A percentile compares a stretch with the other conserved stretches of the same genome.
Conservation (phyloP, 1,140 invertebrate species). For the Drosophila paulistorum region DNA sequence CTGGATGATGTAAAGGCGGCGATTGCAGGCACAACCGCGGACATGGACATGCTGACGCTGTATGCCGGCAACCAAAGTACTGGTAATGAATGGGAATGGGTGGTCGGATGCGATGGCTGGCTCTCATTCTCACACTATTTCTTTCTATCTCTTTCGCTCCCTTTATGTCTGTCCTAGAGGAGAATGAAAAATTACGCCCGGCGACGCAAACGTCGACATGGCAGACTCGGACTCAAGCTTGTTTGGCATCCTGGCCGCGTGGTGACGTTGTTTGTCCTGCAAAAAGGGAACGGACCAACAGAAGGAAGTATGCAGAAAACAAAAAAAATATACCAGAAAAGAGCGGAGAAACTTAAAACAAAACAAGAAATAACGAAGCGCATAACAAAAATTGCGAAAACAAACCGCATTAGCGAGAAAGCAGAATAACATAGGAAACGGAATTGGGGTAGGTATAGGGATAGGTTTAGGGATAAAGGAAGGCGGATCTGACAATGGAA, state of each 20-base stretch:
- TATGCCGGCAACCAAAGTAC: slow-evolving; percentile 56
- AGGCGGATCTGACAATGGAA: slow-evolving; percentile 20
- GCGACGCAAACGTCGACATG: slow-evolving; percentile 34
- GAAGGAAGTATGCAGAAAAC: slow-evolving; percentile 30
- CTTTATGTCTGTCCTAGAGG: slow-evolving; percentile 27
- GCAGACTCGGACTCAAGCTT: slow-evolving; percentile 65
- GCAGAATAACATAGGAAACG: not conserved
- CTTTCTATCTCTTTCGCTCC: slow-evolving; percentile 24
- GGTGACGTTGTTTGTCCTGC: slow-evolving; percentile 72
- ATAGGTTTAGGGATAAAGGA: not conserved
- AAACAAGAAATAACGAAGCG: slow-evolving; percentile 77
- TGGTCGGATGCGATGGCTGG: not conserved
- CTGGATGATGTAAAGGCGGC: slow-evolving; percentile 72
- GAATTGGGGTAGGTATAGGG: not conserved
- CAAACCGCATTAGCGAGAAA: slow-evolving; percentile 74
- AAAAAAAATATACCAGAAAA: not conserved
- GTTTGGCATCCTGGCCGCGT: slow-evolving; percentile 76
- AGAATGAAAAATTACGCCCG: slow-evolving; percentile 74
- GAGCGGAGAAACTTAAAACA: slow-evolving; percentile 59
- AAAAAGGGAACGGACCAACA: slow-evolving; percentile 25
- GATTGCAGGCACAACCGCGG: slow-evolving; percentile 56
- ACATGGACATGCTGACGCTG: slow-evolving; percentile 46
- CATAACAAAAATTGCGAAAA: slow-evolving; percentile 68
- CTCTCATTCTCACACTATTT: slow-evolving; percentile 20
- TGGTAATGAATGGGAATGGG: slow-evolving; percentile 69